Conservation (phyloP, 2,888 invertebrate species). For the Hirtodrosophila cameraria region DNA sequence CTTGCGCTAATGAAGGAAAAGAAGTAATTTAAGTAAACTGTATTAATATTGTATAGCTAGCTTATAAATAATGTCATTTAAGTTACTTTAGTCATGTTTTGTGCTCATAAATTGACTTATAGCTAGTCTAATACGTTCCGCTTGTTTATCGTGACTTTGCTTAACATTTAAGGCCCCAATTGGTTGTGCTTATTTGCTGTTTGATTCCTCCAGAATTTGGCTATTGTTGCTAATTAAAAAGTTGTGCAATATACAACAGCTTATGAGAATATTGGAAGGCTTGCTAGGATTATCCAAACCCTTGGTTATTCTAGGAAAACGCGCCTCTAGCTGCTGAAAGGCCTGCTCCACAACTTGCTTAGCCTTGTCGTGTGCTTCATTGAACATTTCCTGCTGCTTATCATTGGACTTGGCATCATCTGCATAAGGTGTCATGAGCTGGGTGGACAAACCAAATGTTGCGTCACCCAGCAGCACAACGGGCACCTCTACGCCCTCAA, state of each 20-base stretch:
- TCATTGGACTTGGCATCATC: not conserved
- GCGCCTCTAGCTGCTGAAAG: not conserved
- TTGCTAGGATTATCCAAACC: not conserved
- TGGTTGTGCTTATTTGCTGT: too few relatives aligned
- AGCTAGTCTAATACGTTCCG: not conserved
- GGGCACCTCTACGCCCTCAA: not conserved
- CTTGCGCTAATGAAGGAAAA: not conserved
- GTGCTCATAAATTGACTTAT: too few relatives aligned
- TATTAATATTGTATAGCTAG: too few relatives aligned
- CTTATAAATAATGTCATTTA: too few relatives aligned
- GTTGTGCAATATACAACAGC: conserved; percentile 14
- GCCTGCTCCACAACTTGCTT: not conserved
- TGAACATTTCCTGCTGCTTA: not conserved
- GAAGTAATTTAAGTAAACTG: too few relatives aligned
- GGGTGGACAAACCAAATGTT: not conserved
- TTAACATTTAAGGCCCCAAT: too few relatives aligned
- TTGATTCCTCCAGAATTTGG: not conserved
- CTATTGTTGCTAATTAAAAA: not conserved
- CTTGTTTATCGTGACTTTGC: too few relatives aligned
- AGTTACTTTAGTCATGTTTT: too few relatives aligned
- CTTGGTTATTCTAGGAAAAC: conserved; percentile 2
- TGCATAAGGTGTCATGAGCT: conserved; percentile 12
- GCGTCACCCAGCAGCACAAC: not conserved
- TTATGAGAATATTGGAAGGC: not conserved
- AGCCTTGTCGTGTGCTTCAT: not conserved